Evolutionary conservation across 2,113 vertebrate genomes (phyloP).

Genomic region (Odontesthes bonariensis): DNA sequence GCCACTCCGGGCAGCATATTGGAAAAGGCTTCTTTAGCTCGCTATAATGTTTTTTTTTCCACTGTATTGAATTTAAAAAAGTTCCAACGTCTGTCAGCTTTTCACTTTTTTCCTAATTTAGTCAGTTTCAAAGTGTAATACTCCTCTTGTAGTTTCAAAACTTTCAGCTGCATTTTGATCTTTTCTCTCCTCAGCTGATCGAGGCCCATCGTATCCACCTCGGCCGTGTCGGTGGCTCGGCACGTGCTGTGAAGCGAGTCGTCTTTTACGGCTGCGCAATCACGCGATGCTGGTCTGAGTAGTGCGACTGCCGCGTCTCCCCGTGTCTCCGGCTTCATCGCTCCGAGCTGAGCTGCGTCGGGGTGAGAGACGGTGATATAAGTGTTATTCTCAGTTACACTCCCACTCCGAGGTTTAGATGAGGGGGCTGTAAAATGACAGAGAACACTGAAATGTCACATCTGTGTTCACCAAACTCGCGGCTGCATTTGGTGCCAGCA

Average conservation of each 20-base stretch:
- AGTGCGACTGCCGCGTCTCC: not conserved
- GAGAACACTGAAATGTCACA: not conserved
- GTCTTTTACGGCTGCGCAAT: not conserved
- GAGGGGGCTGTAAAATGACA: not conserved
- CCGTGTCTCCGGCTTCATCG: rapidly evolving
- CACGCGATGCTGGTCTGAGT: not conserved
- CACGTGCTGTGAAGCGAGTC: not conserved
- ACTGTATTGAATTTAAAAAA: no score
- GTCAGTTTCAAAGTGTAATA: conserved; percentile 41
- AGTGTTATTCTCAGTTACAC: rapidly evolving
- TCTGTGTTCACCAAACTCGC: not conserved
- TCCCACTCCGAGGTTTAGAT: rapidly evolving
- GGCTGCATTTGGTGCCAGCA: not conserved
- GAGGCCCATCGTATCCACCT: conserved; percentile 17
- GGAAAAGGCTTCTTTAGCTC: no score
- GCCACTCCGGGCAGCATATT: no score
- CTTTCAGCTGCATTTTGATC: conserved; percentile 50
- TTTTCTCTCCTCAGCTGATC: conserved; percentile 40
- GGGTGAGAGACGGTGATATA: not conserved
- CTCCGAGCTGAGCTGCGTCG: not conserved
- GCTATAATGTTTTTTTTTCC: no score
- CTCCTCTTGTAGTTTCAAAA: conserved; percentile 52
- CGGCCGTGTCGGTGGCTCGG: not conserved
- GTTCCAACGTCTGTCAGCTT: not conserved
- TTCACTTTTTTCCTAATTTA: not conserved